These are phyloP conservation scores for Nymphalis urticae DNA, from an alignment of 2,888 invertebrate species.

Conservation along the genomic window DNA sequence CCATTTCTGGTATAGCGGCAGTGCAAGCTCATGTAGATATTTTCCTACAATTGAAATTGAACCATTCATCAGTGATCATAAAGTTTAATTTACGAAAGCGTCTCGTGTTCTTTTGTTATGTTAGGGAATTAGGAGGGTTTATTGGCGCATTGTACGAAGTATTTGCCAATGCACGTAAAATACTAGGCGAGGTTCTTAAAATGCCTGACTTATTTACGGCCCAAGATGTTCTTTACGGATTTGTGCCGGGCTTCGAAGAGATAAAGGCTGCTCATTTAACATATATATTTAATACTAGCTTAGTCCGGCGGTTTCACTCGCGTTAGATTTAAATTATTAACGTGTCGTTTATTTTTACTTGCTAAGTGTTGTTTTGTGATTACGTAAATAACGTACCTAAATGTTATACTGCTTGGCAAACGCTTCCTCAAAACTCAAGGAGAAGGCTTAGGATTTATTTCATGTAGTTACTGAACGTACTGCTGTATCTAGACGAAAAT, in stretches of 20 bases:
- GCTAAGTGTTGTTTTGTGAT: too few species aligned
- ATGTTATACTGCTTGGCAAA: too few species aligned
- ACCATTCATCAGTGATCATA: conserved; percentile 57
- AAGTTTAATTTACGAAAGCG: conserved; percentile 64
- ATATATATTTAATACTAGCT: background rate
- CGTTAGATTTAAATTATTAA: background rate
- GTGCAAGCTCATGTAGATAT: conserved; percentile 58
- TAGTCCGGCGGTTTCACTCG: background rate
- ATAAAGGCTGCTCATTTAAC: conserved; percentile 38
- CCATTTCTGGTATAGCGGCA: conserved; percentile 59
- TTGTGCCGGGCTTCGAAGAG: conserved; percentile 33
- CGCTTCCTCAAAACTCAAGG: too few species aligned
- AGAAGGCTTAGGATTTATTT: too few species aligned
- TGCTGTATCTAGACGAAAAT: too few species aligned
- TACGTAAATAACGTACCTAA: too few species aligned
- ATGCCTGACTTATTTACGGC: conserved; percentile 78
- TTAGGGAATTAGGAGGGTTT: conserved; percentile 63
- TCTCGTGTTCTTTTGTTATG: conserved; percentile 59
- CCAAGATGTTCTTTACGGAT: conserved; percentile 42
- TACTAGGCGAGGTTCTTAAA: conserved; percentile 75
- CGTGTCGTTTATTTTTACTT: too few species aligned
- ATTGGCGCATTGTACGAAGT: conserved; percentile 78
- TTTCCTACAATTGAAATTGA: conserved; percentile 54
- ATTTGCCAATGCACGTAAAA: conserved; percentile 81
- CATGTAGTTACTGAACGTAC: too few species aligned